Percentiles rank a stretch among this genome's conserved stretches.
Conservation (phyloP, 1,140 invertebrate genomes). For the Drosophila pallidifrons region DNA sequence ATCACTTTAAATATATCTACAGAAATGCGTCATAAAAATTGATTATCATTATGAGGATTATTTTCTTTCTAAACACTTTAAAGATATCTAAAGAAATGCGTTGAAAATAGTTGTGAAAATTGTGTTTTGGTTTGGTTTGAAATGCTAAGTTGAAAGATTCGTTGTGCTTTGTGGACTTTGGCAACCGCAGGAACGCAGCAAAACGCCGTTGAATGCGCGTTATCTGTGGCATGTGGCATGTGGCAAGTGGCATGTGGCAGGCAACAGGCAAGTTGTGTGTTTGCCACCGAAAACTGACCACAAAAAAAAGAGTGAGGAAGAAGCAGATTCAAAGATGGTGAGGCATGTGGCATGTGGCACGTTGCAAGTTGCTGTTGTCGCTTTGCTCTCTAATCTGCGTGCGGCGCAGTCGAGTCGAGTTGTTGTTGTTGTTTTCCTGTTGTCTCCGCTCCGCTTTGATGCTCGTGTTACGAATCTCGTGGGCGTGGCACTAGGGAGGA, state of each 20-base stretch:
- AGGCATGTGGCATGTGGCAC: neutral
- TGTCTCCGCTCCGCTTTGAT: conserved; percentile 45
- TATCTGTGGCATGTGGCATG: conserved; percentile 12
- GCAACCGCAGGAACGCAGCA: neutral
- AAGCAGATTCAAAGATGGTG: neutral
- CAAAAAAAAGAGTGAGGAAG: neutral
- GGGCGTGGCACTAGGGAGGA: neutral
- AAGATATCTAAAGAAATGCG: too few species aligned
- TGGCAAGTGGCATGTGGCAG: neutral
- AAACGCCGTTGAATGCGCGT: conserved; percentile 1
- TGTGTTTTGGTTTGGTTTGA: too few species aligned
- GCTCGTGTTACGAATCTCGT: conserved; percentile 50
- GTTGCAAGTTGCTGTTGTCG: conserved; percentile 34
- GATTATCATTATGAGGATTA: too few species aligned
- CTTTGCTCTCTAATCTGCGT: conserved; percentile 71
- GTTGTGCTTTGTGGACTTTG: conserved; percentile 7
- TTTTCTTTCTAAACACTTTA: too few species aligned
- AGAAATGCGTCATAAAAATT: too few species aligned
- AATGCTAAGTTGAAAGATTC: neutral
- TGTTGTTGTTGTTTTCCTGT: neutral
- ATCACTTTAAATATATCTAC: too few species aligned
- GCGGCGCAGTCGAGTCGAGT: neutral
- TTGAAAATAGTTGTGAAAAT: too few species aligned
- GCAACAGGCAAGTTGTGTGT: neutral
- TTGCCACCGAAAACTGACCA: conserved; percentile 12